Evolutionary conservation across 2,888 invertebrate species (phyloP).

Genomic region (Penaeus monodon): DNA sequence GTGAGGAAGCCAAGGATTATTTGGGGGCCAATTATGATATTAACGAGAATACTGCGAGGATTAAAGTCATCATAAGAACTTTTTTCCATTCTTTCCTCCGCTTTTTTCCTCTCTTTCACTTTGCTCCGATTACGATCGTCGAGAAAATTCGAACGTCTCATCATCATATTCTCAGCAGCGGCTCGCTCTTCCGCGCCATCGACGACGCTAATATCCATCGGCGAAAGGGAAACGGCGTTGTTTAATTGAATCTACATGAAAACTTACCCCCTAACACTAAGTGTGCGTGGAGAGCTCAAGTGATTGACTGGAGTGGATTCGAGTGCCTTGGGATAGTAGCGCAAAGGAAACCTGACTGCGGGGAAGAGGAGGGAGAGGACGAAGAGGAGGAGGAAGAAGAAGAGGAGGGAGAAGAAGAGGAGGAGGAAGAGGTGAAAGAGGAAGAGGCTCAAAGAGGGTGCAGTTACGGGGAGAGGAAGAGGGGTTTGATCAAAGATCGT

Average conservation of each 20-base stretch:
- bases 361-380: too few species aligned
- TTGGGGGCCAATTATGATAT: constrained; percentile 13
- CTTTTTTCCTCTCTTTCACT: too few species aligned
- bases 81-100: too few species aligned
- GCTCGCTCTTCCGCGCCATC: too few species aligned
- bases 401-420: neutral
- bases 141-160: too few species aligned
- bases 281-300: constrained; percentile 41
- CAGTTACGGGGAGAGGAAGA: too few species aligned
- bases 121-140: too few species aligned
- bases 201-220: too few species aligned
- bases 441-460: too few species aligned
- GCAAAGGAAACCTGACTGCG: constrained; percentile 6
- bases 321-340: constrained; percentile 51
- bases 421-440: neutral
- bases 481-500: too few species aligned
- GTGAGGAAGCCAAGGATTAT: neutral
- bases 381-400: neutral
- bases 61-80: too few species aligned
- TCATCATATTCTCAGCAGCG: too few species aligned
- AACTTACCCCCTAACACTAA: constrained; percentile 22
- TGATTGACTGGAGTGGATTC: constrained; percentile 51
- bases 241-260: constrained; percentile 55
- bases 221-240: constrained; percentile 18
- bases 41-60: neutral